Evolutionary conservation across 1,140 invertebrate species (phyloP).

Genomic region (Vanessa tameamea): DNA sequence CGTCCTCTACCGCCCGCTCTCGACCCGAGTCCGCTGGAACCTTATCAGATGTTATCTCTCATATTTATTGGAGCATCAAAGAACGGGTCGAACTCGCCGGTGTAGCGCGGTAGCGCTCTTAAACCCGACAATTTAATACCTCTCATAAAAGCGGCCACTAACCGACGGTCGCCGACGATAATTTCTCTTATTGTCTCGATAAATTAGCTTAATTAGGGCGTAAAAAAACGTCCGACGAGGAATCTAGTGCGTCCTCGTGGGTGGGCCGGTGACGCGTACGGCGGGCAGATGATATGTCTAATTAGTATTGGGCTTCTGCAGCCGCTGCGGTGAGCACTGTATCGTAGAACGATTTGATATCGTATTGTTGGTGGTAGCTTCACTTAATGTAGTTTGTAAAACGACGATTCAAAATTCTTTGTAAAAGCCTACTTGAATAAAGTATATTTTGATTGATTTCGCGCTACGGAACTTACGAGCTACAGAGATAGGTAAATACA

Average conservation of each 20-base stretch:
- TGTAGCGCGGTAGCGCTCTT: constrained; percentile 71
- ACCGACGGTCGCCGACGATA: constrained; percentile 57
- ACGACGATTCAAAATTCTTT: too few relatives aligned
- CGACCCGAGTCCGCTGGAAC: background rate
- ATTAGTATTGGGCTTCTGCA: constrained; percentile 31
- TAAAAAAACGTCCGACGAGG: constrained; percentile 63
- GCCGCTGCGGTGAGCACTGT: constrained; percentile 7
- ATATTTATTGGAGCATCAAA: constrained; percentile 68
- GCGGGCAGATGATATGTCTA: constrained; percentile 30
- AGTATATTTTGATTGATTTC: too few relatives aligned
- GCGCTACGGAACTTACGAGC: too few relatives aligned
- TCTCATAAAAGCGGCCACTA: constrained; percentile 67
- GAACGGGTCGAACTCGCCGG: constrained; percentile 35
- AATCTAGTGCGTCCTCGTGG: constrained; percentile 65
- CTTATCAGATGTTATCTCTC: constrained; percentile 68
- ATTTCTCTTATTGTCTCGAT: constrained; percentile 76
- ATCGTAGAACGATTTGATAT: background rate
- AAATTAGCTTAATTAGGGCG: constrained; percentile 79
- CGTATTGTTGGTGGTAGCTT: too few relatives aligned
- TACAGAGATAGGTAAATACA: too few relatives aligned
- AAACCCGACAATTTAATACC: constrained; percentile 68
- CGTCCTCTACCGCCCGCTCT: constrained; percentile 20
- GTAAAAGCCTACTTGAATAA: too few relatives aligned
- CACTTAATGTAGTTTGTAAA: too few relatives aligned
- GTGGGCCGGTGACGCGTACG: constrained; percentile 50